Percentiles rank a stretch among this genome's conserved stretches.
Conservation (phyloP, 1,140 invertebrate species). For the Philaenus spumarius region DNA sequence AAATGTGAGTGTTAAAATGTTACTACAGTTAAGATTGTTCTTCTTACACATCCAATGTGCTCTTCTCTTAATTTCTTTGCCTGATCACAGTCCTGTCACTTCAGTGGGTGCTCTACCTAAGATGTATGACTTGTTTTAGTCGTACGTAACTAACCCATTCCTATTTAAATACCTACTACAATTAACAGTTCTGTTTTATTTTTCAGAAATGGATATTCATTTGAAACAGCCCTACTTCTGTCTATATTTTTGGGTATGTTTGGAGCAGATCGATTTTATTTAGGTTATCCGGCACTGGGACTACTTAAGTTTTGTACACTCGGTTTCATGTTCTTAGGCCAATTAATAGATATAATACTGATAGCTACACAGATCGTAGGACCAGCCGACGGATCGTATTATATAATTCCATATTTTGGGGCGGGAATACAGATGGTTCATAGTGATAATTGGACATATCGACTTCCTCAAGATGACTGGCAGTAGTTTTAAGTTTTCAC, state of each 20-base stretch:
- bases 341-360: slow-evolving; percentile 89
- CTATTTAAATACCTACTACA: too few species aligned
- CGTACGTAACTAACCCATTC: too few species aligned
- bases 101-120: too few species aligned
- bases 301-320: slow-evolving; percentile 91
- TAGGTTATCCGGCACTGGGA: slow-evolving; percentile 93
- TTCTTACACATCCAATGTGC: too few species aligned
- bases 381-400: slow-evolving; percentile 94
- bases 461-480: slow-evolving; percentile 77
- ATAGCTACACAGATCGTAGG: slow-evolving; percentile 90
- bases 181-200: too few species aligned
- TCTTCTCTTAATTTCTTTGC: too few species aligned
- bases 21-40: too few species aligned
- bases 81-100: too few species aligned
- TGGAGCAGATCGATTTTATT: slow-evolving; percentile 93
- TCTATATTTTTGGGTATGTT: slow-evolving; percentile 97
- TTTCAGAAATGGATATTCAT: slow-evolving; percentile 86
- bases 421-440: slow-evolving; percentile 71
- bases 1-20: too few species aligned
- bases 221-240: slow-evolving; percentile 84
- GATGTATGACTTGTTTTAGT: too few species aligned
- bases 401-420: slow-evolving; percentile 91
- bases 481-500: too few species aligned
- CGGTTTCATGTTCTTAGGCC: slow-evolving; percentile 95
- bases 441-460: slow-evolving; percentile 80